Percentiles rank a stretch among this genome's conserved stretches.
These are phyloP conservation scores for Adelognathus sp. DNA, from an alignment of 2,888 invertebrate genomes.

Conservation along the genomic window DNA sequence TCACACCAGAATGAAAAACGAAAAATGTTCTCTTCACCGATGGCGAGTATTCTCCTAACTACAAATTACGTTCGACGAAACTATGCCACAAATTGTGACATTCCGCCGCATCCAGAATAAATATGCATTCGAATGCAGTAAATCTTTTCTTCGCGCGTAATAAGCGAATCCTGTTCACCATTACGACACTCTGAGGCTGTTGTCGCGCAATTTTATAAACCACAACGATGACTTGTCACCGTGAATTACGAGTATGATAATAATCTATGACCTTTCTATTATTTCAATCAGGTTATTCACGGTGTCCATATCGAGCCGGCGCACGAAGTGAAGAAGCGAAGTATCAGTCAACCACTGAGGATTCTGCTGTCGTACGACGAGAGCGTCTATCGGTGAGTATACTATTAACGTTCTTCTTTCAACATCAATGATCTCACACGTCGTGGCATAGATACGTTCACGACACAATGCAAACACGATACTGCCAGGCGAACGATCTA, in stretches of 20 bases:
- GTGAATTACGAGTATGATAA: neutral
- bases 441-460: slow-evolving; percentile 9
- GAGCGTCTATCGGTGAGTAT: slow-evolving; percentile 91
- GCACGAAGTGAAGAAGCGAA: slow-evolving; percentile 90
- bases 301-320: slow-evolving; percentile 91
- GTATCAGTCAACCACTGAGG: slow-evolving; percentile 91
- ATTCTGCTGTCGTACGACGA: slow-evolving; percentile 93
- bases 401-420: slow-evolving; percentile 15
- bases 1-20: too few species aligned
- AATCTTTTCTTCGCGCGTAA: too few species aligned
- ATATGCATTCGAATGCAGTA: too few species aligned
- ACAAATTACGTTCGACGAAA: too few species aligned
- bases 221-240: neutral
- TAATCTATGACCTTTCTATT: slow-evolving; percentile 1
- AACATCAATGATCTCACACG: neutral
- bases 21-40: too few species aligned
- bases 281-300: slow-evolving; percentile 86
- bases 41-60: too few species aligned
- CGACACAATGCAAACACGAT: neutral
- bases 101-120: too few species aligned
- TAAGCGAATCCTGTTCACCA: too few species aligned
- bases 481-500: neutral
- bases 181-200: neutral
- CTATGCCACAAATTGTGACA: too few species aligned
- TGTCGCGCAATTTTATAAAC: neutral